Conservation (phyloP, 2,888 invertebrate species). For the Hololepta plana region DNA sequence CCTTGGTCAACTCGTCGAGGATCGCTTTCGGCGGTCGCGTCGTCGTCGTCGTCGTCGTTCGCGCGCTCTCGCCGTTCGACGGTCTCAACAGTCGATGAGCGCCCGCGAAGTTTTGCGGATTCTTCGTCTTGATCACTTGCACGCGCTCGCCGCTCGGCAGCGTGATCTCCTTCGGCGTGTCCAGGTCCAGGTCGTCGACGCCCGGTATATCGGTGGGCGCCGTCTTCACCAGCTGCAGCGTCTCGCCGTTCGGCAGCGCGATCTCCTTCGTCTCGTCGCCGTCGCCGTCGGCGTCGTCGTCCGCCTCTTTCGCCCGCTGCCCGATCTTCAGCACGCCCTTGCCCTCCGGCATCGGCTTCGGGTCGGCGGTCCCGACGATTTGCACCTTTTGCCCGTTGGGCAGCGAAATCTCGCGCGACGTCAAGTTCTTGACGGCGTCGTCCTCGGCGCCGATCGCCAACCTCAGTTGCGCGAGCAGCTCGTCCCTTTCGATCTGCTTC, state of each 20-base stretch:
- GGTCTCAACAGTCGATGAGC: too few relatives aligned
- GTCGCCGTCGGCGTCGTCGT: slow-evolving; percentile 2
- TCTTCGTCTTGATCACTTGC: slow-evolving; percentile 49
- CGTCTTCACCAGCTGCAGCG: slow-evolving; percentile 50
- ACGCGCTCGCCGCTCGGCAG: slow-evolving; percentile 54
- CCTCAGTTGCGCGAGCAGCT: slow-evolving; percentile 55
- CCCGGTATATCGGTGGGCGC: slow-evolving; percentile 17
- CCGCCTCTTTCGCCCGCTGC: too few relatives aligned
- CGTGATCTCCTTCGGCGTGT: slow-evolving; percentile 49
- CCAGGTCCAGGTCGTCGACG: slow-evolving; percentile 28
- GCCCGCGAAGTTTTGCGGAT: too few relatives aligned
- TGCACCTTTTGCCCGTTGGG: slow-evolving; percentile 61
- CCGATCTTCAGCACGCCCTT: too few relatives aligned
- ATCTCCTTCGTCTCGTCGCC: slow-evolving; percentile 25
- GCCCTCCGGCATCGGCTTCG: slow-evolving; percentile 37
- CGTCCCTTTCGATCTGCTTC: slow-evolving; percentile 47
- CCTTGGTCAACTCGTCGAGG: slow-evolving; percentile 62
- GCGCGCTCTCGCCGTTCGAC: too few relatives aligned
- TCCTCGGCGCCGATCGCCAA: slow-evolving; percentile 52
- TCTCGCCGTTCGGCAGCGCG: slow-evolving; percentile 51
- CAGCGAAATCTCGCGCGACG: slow-evolving; percentile 54
- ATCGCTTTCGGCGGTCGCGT: slow-evolving; percentile 45
- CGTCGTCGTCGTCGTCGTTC: too few relatives aligned
- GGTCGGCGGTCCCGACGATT: slow-evolving; percentile 43
- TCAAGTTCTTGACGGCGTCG: slow-evolving; percentile 47